Conservation (phyloP, 2,888 invertebrate species). For the Pimpla rufipes region DNA sequence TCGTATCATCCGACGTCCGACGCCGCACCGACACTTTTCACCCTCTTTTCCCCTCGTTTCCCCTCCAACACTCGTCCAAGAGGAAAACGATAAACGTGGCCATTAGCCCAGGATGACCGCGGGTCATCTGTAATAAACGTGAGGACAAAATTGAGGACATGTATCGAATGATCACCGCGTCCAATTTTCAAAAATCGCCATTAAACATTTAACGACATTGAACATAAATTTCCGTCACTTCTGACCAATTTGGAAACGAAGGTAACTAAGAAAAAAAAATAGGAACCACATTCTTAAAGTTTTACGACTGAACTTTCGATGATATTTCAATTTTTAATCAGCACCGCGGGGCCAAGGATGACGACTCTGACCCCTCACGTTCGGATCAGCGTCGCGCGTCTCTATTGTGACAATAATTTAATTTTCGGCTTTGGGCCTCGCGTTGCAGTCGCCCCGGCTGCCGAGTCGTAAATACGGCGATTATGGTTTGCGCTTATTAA, state of each 20-base stretch:
- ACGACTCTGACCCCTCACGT: no score
- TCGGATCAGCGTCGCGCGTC: slow-evolving; percentile 65
- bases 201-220: no score
- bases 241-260: no score
- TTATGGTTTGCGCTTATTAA: slow-evolving; percentile 83
- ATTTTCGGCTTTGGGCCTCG: slow-evolving; percentile 75
- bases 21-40: not conserved
- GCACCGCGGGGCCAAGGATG: not conserved
- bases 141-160: not conserved
- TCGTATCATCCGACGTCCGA: slow-evolving; percentile 46
- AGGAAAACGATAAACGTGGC: slow-evolving; percentile 10
- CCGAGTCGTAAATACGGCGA: slow-evolving; percentile 83
- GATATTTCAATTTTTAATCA: not conserved
- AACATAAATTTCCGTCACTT: no score
- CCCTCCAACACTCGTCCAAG: not conserved
- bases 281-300: no score
- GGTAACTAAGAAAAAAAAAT: no score
- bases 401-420: slow-evolving; percentile 84
- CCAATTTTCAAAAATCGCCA: no score
- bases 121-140: not conserved
- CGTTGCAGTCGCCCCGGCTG: slow-evolving; percentile 34
- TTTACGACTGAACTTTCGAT: no score
- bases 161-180: not conserved
- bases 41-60: slow-evolving; percentile 2
- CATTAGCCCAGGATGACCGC: not conserved